phyloP scores from a whole-genome alignment of 2,113 vertebrate genomes.

The Artemisiospiza belli region DNA sequence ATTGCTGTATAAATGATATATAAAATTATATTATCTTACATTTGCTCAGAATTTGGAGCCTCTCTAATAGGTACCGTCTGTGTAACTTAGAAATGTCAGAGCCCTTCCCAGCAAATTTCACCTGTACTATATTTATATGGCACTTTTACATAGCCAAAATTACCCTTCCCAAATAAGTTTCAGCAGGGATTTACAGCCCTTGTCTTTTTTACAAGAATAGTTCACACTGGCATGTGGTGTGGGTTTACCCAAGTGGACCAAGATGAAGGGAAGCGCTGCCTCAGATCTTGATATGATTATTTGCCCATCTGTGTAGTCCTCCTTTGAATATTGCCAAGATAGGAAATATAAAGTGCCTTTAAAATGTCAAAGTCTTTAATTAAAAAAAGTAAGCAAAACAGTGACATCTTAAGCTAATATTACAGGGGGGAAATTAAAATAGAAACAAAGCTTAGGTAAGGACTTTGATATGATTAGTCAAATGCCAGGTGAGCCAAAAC shows the following conservation, averaged over 20 bases:
- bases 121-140: not conserved
- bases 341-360: not conserved
- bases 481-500: not conserved
- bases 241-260: conserved; percentile 18
- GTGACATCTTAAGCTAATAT: not conserved
- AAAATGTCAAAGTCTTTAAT: not conserved
- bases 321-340: not conserved
- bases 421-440: not conserved
- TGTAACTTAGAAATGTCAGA: not conserved
- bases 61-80: not conserved
- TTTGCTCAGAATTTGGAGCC: not conserved
- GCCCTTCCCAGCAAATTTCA: not conserved
- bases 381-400: conserved; percentile 12
- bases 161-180: conserved; percentile 15
- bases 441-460: not conserved
- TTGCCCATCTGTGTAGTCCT: conserved; percentile 35
- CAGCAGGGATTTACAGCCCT: conserved; percentile 41
- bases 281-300: conserved; percentile 32
- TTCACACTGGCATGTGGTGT: not conserved
- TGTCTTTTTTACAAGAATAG: conserved; percentile 9
- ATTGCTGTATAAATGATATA: not conserved
- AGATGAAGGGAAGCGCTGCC: not conserved
- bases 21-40: not conserved
- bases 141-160: not conserved
- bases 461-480: not conserved